Conservation (phyloP, 2,888 invertebrate species). For the Siphonodentalium dalli region DNA sequence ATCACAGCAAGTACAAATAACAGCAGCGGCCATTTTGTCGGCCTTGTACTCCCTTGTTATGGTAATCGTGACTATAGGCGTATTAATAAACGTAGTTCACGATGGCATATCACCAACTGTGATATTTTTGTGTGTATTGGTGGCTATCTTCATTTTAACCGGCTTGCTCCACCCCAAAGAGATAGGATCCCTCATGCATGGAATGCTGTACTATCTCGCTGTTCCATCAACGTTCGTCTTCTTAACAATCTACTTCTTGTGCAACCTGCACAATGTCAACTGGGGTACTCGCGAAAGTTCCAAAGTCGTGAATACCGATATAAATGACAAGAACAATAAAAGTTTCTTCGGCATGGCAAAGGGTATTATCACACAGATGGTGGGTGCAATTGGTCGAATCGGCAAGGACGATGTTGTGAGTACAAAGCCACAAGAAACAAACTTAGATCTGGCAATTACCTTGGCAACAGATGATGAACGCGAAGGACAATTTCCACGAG, state of each 20-base stretch:
- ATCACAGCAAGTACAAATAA: constrained; percentile 86
- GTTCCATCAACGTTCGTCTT: constrained; percentile 95
- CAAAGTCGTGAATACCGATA: too few relatives aligned
- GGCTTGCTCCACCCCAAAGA: constrained; percentile 95
- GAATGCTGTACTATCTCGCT: constrained; percentile 82
- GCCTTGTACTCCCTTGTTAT: constrained; percentile 95
- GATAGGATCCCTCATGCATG: constrained; percentile 69
- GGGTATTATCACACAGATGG: too few relatives aligned
- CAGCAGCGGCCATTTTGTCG: constrained; percentile 63
- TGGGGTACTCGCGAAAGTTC: constrained; percentile 90
- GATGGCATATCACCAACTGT: constrained; percentile 75
- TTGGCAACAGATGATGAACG: too few relatives aligned
- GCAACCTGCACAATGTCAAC: constrained; percentile 89
- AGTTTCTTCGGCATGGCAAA: too few relatives aligned
- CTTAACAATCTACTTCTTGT: constrained; percentile 87
- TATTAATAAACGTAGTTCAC: constrained; percentile 93
- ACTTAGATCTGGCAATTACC: too few relatives aligned
- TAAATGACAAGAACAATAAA: too few relatives aligned
- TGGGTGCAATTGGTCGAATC: too few relatives aligned
- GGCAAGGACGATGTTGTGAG: too few relatives aligned
- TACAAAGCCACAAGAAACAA: too few relatives aligned
- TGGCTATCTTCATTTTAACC: constrained; percentile 95
- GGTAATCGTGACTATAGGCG: constrained; percentile 99
- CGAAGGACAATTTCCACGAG: too few relatives aligned
- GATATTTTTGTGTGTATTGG: constrained; percentile 61